phyloP scores from a whole-genome alignment of 2,888 invertebrate genomes.

The Latrodectus elegans region DNA sequence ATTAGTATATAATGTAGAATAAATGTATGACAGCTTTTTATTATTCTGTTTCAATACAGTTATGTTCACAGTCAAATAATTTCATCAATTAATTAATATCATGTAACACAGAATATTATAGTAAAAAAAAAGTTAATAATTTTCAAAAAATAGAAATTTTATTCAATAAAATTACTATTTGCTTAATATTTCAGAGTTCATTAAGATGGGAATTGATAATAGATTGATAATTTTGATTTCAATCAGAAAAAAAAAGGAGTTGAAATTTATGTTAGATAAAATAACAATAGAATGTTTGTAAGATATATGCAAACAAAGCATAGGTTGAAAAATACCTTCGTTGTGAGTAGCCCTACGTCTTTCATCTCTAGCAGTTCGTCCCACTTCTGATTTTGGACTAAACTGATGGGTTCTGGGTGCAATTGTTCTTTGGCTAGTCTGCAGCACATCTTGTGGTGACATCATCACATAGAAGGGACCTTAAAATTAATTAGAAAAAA shows the following conservation, averaged over 20 bases:
- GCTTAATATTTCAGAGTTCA: too few relatives aligned
- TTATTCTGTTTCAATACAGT: too few relatives aligned
- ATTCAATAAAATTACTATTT: neutral
- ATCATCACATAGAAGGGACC: conserved; percentile 89
- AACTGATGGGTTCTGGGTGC: conserved; percentile 74
- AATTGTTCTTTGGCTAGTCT: conserved; percentile 75
- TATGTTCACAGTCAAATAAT: too few relatives aligned
- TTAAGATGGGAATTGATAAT: neutral
- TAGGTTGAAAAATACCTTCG: conserved; percentile 52
- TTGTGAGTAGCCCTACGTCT: conserved; percentile 71
- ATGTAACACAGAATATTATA: neutral
- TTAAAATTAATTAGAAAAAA: conserved; percentile 4
- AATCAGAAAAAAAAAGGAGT: neutral
- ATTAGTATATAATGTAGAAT: too few relatives aligned
- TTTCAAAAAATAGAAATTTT: neutral
- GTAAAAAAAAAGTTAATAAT: neutral
- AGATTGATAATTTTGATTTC: neutral
- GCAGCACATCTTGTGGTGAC: conserved; percentile 85
- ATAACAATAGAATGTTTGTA: neutral
- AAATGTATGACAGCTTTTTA: too few relatives aligned
- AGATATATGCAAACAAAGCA: neutral
- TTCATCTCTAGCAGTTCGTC: conserved; percentile 72
- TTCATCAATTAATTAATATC: too few relatives aligned
- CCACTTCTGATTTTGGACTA: conserved; percentile 73
- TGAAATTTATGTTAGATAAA: neutral